A percentile compares a stretch with the other conserved stretches of the same genome.
Conservation (phyloP, 1,140 invertebrate species). For the Eueides isabella region DNA sequence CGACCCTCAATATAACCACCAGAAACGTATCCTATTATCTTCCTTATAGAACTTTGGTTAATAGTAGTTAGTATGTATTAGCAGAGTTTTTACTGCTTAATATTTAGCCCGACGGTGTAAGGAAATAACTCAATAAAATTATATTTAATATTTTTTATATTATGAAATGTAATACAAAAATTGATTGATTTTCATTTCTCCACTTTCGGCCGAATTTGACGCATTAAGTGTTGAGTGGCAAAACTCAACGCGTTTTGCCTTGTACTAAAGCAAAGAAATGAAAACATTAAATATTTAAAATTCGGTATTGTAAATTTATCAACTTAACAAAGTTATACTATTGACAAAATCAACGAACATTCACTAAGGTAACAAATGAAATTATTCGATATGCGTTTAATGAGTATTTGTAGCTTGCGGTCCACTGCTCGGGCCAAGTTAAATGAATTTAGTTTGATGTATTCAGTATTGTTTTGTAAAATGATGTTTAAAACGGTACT, state of each 20-base stretch:
- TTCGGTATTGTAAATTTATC: not conserved
- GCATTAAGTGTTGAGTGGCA: too few species aligned
- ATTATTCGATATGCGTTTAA: constrained; percentile 29
- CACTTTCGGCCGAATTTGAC: too few species aligned
- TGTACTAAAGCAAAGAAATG: too few species aligned
- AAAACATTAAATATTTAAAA: too few species aligned
- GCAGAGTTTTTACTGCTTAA: not conserved
- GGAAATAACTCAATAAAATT: too few species aligned
- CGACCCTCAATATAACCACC: not conserved
- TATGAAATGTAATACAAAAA: too few species aligned
- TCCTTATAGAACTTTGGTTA: not conserved
- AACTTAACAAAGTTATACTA: not conserved
- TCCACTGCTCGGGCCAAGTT: constrained; percentile 22
- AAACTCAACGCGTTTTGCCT: too few species aligned
- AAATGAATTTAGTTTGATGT: constrained; percentile 37
- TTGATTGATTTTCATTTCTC: too few species aligned
- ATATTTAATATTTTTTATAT: too few species aligned
- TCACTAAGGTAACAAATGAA: constrained; percentile 19
- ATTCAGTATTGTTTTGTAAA: constrained; percentile 12
- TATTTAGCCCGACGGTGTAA: too few species aligned
- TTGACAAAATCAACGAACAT: not conserved
- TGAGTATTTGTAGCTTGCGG: constrained; percentile 31
- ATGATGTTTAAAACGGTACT: not conserved
- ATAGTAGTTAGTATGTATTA: not conserved
- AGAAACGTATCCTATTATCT: not conserved